Evolutionary conservation across 2,888 invertebrate species (phyloP), one percentile per base, ranked within the genome.

Genomic region (Trichopria drosophilae): DNA sequence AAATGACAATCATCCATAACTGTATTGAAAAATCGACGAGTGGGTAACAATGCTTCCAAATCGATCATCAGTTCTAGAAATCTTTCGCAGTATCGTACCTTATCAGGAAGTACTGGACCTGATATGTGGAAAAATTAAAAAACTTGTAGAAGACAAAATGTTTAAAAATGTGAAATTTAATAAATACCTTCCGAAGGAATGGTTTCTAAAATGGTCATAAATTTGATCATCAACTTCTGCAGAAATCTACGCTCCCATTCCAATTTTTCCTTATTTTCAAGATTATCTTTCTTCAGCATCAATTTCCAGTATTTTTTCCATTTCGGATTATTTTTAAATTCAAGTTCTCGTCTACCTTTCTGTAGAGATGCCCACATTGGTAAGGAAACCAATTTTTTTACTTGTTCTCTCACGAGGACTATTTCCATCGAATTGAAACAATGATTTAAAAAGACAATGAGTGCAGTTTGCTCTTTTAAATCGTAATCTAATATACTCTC

Each of bases 371-470:
- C 80, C 97, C 98, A 98, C 84, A 95, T 94, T 9, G 93, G 88
- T 9, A 99, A 94, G 79, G 95, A 95, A 0, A 96, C 92, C 4
- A 98, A 80, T 50, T 89, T 81, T 75, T 93, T 93, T 7, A 93
- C 90, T 77, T 96, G 93, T 63, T 93, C 90, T 29, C 98, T 80
- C 49, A 99, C 93, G 32, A 99, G 77, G 64, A 89, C 89, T 44
- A 96, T 90, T 79, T 99, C 98, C 88, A 99, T 90, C 63, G 96
- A 96, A 68, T 96, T 96, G 69, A 98, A 97, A 71, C 95, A 93
- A 72, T 97, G 94, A 76, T 94, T 95, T 2, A 99, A 79, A 74
- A 99, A 97, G 28, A 95, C 82, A 10, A 99, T 80, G 37, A 98
- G 75, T 0, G 90, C 85, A 0, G 92, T 94, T 75, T 94, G 91